phyloP scores from a whole-genome alignment of 2,113 vertebrate species.

The Gopherus evgoodei region DNA sequence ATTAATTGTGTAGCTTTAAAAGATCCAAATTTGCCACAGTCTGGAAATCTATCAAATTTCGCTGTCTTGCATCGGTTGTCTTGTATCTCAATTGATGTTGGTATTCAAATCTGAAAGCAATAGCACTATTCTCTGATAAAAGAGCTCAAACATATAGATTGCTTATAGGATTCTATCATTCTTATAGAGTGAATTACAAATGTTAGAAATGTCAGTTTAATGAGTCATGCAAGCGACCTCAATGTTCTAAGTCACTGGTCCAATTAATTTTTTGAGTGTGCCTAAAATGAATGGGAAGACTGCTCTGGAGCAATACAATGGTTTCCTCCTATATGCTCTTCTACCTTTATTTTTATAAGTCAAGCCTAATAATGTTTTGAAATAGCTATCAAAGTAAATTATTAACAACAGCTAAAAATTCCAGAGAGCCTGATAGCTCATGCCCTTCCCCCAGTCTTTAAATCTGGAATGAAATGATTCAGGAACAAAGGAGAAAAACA shows the following conservation, averaged over 20 bases:
- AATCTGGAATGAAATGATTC: not conserved
- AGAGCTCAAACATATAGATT: conserved; percentile 66
- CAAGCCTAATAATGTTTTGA: conserved; percentile 51
- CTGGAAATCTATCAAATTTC: conserved; percentile 71
- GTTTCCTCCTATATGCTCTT: conserved; percentile 19
- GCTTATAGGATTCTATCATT: conserved; percentile 74
- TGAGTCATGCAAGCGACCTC: conserved; percentile 79
- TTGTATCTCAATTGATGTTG: conserved; percentile 75
- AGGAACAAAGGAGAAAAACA: not conserved
- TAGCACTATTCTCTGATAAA: conserved; percentile 60
- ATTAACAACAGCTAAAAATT: conserved; percentile 29
- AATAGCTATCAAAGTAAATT: conserved; percentile 41
- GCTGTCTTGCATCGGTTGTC: conserved; percentile 76
- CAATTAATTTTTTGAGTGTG: conserved; percentile 74
- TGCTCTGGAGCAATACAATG: conserved; percentile 14
- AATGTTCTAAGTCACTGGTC: conserved; percentile 74
- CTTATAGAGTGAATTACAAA: conserved; percentile 68
- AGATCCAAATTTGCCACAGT: conserved; percentile 56
- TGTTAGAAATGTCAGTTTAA: conserved; percentile 82
- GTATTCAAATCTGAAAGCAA: conserved; percentile 56
- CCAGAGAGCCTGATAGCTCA: not conserved
- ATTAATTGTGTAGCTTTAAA: conserved; percentile 75
- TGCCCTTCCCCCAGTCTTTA: not conserved
- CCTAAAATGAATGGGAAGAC: conserved; percentile 69
- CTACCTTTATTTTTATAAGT: conserved; percentile 41